Base-by-base conservation (phyloP, 2,888 invertebrate species). In the Dexiosoma caninum region DNA sequence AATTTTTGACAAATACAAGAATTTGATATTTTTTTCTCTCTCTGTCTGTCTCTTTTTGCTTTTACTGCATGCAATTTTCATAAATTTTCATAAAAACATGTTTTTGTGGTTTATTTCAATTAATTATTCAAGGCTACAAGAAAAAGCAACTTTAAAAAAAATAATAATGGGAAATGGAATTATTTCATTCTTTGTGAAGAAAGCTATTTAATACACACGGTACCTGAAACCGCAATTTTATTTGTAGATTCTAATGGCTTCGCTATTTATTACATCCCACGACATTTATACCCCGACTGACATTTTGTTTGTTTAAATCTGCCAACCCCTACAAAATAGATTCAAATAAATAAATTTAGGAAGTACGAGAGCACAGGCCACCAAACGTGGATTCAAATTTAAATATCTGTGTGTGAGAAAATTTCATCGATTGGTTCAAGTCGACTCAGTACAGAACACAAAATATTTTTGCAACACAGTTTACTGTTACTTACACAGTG, bases 41-140 rank as follows among this genome's bases (percentile, higher is more conserved):
- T n/a, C 16, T 37, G n/a, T 49, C 6, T 66, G 23, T 49, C n/a
- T 35, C 16, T 23, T 16, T 40, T 27, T 27, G 27, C 6, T 3
- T 27, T 27, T 6, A 59, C 23, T n/a, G 9, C 40, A 27, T 59
- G 14, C n/a, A 40, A 40, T 59, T 7, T n/a, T 12, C 40, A 59
- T 27, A 40, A 59, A 27, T 59, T 37, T 27, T 5, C 6, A 27
- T 6, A 27, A 5, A 27, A 5, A 27, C 27, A 27, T 27, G 3
- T 27, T 3, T 57, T 12, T 19, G 10, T 12, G 1, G 27, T 44
- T 30, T 19, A 7, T 51, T 67, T 32, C 10, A 69, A 32, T 69
- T 69, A 51, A 27, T 55, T 44, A 55, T 57, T 69, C 59, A 70
- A 70, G 59, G 70, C 27, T 40, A 23, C 9, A 14, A 27, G 2